Evolutionary conservation across 2,888 invertebrate genomes (phyloP), one percentile per base, ranked within the genome.

Genomic region (Drosophila kuntzei): DNA sequence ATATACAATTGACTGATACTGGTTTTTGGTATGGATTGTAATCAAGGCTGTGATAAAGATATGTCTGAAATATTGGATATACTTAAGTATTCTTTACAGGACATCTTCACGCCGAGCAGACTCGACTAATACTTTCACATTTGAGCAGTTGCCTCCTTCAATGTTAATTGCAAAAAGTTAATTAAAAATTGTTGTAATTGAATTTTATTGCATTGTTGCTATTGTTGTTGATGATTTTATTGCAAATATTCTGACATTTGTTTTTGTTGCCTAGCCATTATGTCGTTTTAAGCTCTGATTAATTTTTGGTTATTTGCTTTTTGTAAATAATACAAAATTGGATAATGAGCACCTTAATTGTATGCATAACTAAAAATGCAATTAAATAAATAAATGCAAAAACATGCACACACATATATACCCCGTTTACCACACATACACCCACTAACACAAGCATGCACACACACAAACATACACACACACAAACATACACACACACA

Each of bases 101-200:
- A 44, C 11, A 61, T 27, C 12, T 20, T 1, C 2, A 2, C 3
- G 36, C 29, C 44, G 27, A 16, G 25, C 37, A 37, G 2, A 25
- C 16, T 34, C 41, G 14, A 18, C 18, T 32, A 32, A 18, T n/a
- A 18, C 32, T 8, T 3, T 18, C 14, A 6, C 16, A 34, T 39
- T 67, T 51, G 27, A 39, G 46, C 47, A 51, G 58, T 63, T 51
- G 50, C 18, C 18, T 46, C 27, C 46, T 25, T 29, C 25, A 18
- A 62, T 50, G 67, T 67, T 77, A 70, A 87, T 80, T 81, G 75
- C 75, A 63, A 75, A 77, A 87, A 65, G 85, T 82, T 87, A 80
- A 87, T 87, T 87, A 80, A 61, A 78, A 87, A 63, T 72, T 65
- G 69, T 85, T 84, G 75, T 78, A 87, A 80, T 87, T 82, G 70